Conservation (phyloP, 2,113 vertebrate genomes). For the Clarias macrocephalus region DNA sequence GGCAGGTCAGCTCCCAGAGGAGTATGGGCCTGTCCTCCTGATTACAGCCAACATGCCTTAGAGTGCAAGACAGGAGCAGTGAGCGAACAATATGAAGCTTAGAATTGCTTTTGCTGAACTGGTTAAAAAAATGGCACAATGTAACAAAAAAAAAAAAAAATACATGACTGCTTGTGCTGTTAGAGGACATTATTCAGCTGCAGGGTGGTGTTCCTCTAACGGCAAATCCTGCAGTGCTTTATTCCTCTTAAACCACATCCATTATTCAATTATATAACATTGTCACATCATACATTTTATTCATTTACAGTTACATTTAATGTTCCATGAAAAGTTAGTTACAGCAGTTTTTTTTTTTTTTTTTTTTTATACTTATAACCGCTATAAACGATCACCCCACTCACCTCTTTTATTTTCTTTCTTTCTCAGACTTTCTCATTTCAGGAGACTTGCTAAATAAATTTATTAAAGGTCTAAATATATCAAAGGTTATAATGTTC, state of each 20-base stretch:
- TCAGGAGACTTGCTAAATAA: not conserved
- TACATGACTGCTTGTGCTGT: not conserved
- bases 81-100: not conserved
- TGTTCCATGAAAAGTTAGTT: not conserved
- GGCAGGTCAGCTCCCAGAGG: slow-evolving; percentile 61
- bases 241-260: not conserved
- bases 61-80: slow-evolving; percentile 51
- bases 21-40: slow-evolving; percentile 55
- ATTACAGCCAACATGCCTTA: slow-evolving; percentile 64
- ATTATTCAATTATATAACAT: not conserved
- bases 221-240: not conserved
- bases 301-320: not conserved
- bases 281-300: not conserved
- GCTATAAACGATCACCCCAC: not conserved
- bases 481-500: not conserved
- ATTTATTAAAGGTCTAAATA: not conserved
- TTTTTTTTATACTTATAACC: not conserved
- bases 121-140: not conserved
- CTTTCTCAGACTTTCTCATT: not conserved
- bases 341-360: not conserved
- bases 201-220: not conserved
- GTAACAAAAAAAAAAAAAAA: not conserved
- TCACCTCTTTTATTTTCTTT: not conserved
- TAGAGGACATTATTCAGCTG: not conserved
- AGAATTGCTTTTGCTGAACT: not conserved